A percentile compares a stretch with the other conserved stretches of the same genome.
These are phyloP conservation scores for Holotrichia oblita DNA, from an alignment of 1,140 invertebrate genomes.

Conservation along the genomic window DNA sequence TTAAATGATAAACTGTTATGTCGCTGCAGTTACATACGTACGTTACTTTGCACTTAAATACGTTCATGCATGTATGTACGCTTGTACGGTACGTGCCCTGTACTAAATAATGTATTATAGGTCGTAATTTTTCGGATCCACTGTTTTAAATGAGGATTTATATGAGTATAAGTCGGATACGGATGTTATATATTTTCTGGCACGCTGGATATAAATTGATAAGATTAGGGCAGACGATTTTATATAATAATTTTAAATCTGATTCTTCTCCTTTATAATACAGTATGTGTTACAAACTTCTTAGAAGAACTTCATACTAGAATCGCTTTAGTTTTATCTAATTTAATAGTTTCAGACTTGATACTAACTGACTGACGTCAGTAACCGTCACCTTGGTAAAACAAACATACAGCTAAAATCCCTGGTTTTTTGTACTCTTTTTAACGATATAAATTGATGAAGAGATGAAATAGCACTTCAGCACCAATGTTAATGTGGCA, in stretches of 20 bases:
- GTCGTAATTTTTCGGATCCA: slow-evolving; percentile 5
- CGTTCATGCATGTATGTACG: too few relatives aligned
- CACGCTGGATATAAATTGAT: neutral
- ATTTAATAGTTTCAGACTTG: too few relatives aligned
- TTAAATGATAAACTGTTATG: slow-evolving; percentile 33
- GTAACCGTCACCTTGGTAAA: too few relatives aligned
- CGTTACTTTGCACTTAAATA: neutral
- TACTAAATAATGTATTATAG: neutral
- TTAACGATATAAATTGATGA: too few relatives aligned
- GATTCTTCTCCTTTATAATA: neutral
- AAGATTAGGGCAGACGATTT: neutral
- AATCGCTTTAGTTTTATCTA: too few relatives aligned
- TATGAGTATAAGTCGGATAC: neutral
- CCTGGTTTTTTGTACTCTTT: too few relatives aligned
- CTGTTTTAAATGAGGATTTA: slow-evolving; percentile 21
- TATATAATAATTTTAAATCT: neutral
- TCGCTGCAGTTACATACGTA: neutral
- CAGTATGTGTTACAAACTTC: too few relatives aligned
- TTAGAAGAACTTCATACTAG: too few relatives aligned
- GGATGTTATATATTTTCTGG: neutral
- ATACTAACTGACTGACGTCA: too few relatives aligned
- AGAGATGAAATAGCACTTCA: too few relatives aligned
- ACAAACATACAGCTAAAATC: too few relatives aligned
- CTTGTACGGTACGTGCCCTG: neutral
- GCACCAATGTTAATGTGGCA: too few relatives aligned